Conservation (phyloP, 2,113 vertebrate species). For the Gnathonemus echidnorhynchus region DNA sequence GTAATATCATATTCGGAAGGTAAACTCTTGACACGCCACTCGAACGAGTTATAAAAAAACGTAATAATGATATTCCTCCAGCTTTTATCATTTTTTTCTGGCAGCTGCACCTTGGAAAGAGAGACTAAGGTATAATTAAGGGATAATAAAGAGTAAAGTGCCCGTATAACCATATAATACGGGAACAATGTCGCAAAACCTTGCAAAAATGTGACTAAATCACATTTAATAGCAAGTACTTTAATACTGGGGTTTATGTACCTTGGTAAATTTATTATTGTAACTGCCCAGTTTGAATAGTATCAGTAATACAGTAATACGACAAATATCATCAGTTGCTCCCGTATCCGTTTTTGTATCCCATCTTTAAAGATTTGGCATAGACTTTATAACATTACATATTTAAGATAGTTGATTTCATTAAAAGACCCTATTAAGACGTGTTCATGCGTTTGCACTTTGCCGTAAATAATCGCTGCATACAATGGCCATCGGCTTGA, state of each 20-base stretch:
- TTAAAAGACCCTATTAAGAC: neutral
- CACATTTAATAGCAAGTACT: neutral
- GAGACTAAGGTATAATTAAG: conserved; percentile 1
- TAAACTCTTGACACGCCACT: neutral
- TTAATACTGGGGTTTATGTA: neutral
- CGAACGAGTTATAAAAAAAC: neutral
- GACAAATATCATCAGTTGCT: neutral
- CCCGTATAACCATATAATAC: neutral
- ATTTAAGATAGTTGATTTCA: neutral
- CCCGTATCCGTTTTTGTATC: neutral
- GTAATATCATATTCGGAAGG: neutral
- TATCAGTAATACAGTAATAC: neutral
- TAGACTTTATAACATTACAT: neutral
- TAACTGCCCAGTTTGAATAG: neutral
- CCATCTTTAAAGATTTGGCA: neutral
- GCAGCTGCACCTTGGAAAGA: neutral
- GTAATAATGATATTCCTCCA: neutral
- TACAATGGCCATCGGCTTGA: neutral
- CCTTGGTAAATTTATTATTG: neutral
- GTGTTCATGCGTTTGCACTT: neutral
- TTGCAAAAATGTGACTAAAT: conserved; percentile 2
- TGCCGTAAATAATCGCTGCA: neutral
- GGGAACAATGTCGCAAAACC: neutral
- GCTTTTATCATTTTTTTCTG: conserved; percentile 1
- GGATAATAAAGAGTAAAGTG: neutral